Evolutionary conservation across 1,140 invertebrate genomes (phyloP).

Genomic region (Bombus sylvicola): DNA sequence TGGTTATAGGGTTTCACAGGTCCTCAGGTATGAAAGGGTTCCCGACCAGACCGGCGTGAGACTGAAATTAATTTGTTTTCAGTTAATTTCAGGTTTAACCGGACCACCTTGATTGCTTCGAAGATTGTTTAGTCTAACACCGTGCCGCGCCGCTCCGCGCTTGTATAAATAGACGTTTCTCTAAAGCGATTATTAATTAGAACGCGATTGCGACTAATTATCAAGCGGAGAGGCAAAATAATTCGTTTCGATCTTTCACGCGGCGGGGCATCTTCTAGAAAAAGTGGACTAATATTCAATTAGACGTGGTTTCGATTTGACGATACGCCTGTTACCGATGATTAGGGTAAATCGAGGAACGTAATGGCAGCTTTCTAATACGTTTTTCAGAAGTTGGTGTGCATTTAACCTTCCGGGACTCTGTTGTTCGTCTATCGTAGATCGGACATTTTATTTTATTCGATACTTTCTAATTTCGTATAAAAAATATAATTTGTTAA

Average conservation of each 20-base stretch:
- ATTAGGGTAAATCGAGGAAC: neutral
- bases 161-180: constrained; percentile 26
- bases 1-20: constrained; percentile 33
- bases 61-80: constrained; percentile 65
- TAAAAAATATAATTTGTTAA: too few relatives aligned
- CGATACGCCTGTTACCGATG: neutral
- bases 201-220: constrained; percentile 29
- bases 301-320: neutral
- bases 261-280: neutral
- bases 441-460: too few relatives aligned
- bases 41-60: constrained; percentile 18
- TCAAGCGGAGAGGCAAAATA: neutral
- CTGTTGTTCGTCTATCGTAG: too few relatives aligned
- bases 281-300: constrained; percentile 1
- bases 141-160: neutral
- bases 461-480: too few relatives aligned
- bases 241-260: constrained; percentile 17
- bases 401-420: rapidly evolving
- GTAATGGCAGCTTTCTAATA: neutral
- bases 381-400: too few relatives aligned
- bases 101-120: constrained; percentile 57
- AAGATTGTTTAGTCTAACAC: constrained; percentile 36
- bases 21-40: constrained; percentile 42
- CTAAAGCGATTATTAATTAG: constrained; percentile 48
- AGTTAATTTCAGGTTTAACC: constrained; percentile 52